Evolutionary conservation across 1,140 invertebrate genomes (phyloP), one percentile per base, ranked within the genome.

Genomic region (Mycetomoellerius zeteki): DNA sequence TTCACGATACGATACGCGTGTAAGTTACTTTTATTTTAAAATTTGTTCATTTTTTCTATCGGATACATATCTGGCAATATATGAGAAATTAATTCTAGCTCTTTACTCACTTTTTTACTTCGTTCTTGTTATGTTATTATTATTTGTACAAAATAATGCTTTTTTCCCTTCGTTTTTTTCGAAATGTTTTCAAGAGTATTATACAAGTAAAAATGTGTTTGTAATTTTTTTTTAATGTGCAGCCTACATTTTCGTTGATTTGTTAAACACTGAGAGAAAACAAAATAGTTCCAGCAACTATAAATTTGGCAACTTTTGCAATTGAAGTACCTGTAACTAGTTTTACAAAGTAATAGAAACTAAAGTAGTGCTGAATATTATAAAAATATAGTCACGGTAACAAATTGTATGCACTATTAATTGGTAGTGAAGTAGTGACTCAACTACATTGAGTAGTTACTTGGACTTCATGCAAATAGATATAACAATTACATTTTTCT

Each of bases 1-100:
- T 65, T 67, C 6, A n/a, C 58, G 16, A 67, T 56, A n/a, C 33
- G 58, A 47, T 78, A 86, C 21, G 21, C 62, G 10, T 10, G 73
- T 80, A 43, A 47, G 37, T 16, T 37, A 3, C 2, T 27, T 65
- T 67, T 65, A 19, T 60, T 72, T 52, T 27, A 54, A 16, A 19
- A 62, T 30, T 12, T 6, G 12, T 16, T 24, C 16, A 3, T 21
- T 19, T 27, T 54, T 52, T 24, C 56, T 27, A 1, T 24, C 47
- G 3, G 16, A 27, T 30, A 50, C 0, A 30, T 30, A 33, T 52
- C 6, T 67, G 4, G 30, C 19, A 73, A 73, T 30, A 54, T 54
- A 10, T 27, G 47, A 21, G 2, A 72, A 52, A 19, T 72, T 12
- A 3, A 30, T 64, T 33, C 12, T 60, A 60, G 6, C 5, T 8